Base-by-base conservation (phyloP, 2,797 vertebrate species). In the Sciurus vulgaris region DNA sequence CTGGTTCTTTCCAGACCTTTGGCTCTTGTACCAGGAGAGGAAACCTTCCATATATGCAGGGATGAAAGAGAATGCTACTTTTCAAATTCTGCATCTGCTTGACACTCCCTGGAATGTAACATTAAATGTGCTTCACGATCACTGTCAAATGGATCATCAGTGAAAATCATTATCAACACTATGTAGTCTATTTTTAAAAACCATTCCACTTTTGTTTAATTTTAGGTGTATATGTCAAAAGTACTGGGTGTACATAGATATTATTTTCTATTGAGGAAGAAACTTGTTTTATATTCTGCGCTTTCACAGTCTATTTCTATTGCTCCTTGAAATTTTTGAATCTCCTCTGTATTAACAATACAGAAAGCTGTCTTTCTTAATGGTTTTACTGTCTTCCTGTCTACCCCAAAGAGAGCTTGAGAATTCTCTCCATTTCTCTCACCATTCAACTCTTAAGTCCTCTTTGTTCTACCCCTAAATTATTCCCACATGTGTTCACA, bases 221-320 rank as follows among this genome's bases (percentile, higher is more conserved):
- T 84, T 74, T 83, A 95, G 51, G 44, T 86, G 92, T 70, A 95
- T 51, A 61, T 95, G 67, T 91, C 67, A 77, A 93, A 93, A 91
- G 59, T 91, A 82, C 14, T 86, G 35, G 49, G 6, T 77, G 0
- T 11, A 54, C 17, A 28, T 30, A 87, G 49, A 26, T 82, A 22
- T 78, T 74, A 77, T 89, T 78, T 72, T 77, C 12, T 93, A 47
- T 78, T 84, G 33, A 90, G 35, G 13, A 81, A 96, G 49, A 96
- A 70, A 22, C 33, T 89, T 97, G 74, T 51, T 63, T 95, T 88
- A 28, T 73, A 91, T 65, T 88, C 35, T 79, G 24, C 85, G 5
- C 77, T 94, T 94, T 85, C 56, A 86, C 15, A 79, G 14, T 79
- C 30, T 95, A 44, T 73, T 44, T 74, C 15, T 74, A 56, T 76